Conservation (phyloP, 2,113 vertebrate genomes). For the Tetrax tetrax region DNA sequence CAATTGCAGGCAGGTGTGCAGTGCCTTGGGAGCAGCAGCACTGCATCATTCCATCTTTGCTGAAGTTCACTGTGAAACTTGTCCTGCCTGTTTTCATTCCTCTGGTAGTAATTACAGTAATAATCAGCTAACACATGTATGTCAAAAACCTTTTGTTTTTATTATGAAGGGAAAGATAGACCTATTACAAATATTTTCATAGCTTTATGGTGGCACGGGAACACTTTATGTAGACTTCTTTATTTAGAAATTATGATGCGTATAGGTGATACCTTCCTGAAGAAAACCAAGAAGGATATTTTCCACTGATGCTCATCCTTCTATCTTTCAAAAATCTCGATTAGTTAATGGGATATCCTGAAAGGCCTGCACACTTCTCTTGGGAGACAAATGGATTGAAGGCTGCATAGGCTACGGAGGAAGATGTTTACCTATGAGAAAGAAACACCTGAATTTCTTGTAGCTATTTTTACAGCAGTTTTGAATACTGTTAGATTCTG, state of each 20-base stretch:
- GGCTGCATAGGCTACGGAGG: not conserved
- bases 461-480: not conserved
- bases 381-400: not conserved
- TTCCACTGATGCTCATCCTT: not conserved
- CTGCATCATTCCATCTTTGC: not conserved
- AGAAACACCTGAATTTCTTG: not conserved
- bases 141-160: constrained; percentile 6
- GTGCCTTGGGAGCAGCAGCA: not conserved
- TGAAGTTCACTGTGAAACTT: not conserved
- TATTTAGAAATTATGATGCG: not conserved
- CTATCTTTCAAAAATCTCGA: not conserved
- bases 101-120: not conserved
- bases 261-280: not conserved
- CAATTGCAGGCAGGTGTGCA: not conserved
- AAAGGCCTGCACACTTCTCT: not conserved
- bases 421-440: not conserved
- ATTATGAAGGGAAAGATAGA: not conserved
- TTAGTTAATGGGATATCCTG: not conserved
- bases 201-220: not conserved
- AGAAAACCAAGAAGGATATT: not conserved
- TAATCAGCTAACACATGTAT: not conserved
- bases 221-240: not conserved
- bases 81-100: not conserved
- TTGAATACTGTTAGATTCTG: not conserved
- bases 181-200: not conserved